Conservation (phyloP, 2,888 invertebrate species). For the Polydesmus complanatus region DNA sequence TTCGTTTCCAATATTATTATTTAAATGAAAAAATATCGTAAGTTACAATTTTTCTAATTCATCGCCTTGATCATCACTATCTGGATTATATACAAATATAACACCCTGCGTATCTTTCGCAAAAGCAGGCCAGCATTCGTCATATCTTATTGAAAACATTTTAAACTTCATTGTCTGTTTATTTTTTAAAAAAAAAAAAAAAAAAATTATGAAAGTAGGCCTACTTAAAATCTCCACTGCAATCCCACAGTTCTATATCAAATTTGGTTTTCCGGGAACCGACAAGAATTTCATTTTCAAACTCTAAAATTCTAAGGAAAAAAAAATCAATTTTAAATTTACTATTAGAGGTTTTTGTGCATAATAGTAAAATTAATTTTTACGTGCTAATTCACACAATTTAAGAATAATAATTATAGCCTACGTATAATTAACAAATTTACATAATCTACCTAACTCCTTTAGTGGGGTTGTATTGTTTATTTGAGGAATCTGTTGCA, state of each 20-base stretch:
- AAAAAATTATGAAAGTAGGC: conserved; percentile 1
- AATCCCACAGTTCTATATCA: conserved; percentile 67
- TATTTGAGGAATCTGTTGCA: conserved; percentile 45
- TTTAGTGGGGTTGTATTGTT: conserved; percentile 50
- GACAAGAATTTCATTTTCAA: conserved; percentile 49
- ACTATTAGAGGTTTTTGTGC: no score
- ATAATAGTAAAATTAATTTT: no score
- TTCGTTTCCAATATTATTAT: conserved; percentile 17
- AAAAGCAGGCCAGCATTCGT: conserved; percentile 62
- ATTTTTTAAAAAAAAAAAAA: neutral
- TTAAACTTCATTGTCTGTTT: neutral
- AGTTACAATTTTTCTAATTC: conserved; percentile 45
- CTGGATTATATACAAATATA: conserved; percentile 51
- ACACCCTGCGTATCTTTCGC: conserved; percentile 52
- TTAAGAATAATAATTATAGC: neutral
- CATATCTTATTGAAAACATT: conserved; percentile 42
- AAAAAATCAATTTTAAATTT: neutral
- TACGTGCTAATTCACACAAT: no score
- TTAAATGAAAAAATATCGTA: conserved; percentile 1
- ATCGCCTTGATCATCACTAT: conserved; percentile 38
- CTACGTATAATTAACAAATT: neutral
- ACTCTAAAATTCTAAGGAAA: conserved; percentile 49
- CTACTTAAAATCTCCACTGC: conserved; percentile 60
- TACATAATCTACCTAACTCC: conserved; percentile 39
- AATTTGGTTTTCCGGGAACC: conserved; percentile 44